Conservation (phyloP, 2,113 vertebrate species). For the Gadus chalcogrammus region DNA sequence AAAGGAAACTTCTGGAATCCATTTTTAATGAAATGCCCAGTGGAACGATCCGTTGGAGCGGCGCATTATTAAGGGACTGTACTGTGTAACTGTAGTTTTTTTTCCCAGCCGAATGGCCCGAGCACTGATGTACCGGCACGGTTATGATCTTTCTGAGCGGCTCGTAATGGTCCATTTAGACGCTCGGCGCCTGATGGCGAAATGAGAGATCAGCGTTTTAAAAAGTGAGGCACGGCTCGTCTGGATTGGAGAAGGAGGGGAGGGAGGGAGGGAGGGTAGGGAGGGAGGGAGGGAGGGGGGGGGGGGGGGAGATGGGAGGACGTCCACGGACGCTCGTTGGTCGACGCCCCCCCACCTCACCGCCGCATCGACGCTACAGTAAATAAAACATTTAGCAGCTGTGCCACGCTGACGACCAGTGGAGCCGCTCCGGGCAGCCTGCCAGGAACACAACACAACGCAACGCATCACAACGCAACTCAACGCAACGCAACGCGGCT, state of each 20-base stretch:
- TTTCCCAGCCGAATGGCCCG: conserved; percentile 2
- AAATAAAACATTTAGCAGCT: conserved; percentile 70
- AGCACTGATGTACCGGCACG: conserved; percentile 26
- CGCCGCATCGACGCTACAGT: conserved; percentile 67
- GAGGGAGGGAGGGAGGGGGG: background rate
- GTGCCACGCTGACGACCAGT: conserved; percentile 28
- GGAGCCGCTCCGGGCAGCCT: conserved; percentile 15
- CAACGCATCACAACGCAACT: too few relatives aligned
- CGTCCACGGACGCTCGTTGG: conserved; percentile 55
- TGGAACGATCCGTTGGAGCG: conserved; percentile 34
- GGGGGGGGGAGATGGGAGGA: conserved; percentile 12
- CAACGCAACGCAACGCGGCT: too few relatives aligned
- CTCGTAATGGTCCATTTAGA: conserved; percentile 52
- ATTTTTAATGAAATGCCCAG: conserved; percentile 36
- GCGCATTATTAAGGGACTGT: conserved; percentile 35
- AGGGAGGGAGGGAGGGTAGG: background rate
- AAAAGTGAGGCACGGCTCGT: conserved; percentile 11
- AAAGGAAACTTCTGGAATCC: conserved; percentile 35
- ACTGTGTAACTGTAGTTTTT: background rate
- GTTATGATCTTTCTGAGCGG: conserved; percentile 47
- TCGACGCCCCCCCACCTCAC: conserved; percentile 55
- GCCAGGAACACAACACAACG: background rate
- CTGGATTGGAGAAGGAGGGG: too few relatives aligned
- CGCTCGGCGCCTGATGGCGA: conserved; percentile 44
- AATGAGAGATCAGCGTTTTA: conserved; percentile 59